A percentile compares a stretch with the other conserved stretches of the same genome.
Conservation (phyloP, 1,140 invertebrate genomes). For the Drosophila hydei region DNA sequence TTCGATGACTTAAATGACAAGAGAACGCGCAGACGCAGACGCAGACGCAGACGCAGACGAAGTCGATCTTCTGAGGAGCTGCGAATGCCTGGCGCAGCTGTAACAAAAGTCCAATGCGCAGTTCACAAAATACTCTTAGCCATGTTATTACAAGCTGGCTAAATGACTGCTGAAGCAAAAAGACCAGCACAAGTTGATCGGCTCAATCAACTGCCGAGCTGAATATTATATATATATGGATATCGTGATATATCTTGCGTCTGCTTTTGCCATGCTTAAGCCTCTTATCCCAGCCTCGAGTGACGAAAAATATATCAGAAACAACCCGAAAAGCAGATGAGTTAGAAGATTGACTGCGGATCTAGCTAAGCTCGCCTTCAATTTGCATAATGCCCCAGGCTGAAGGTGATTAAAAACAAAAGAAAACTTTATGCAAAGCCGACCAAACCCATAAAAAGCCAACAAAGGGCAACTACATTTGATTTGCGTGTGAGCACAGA, state of each 20-base stretch:
- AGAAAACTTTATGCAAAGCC: slow-evolving; percentile 8
- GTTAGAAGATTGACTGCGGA: slow-evolving; percentile 13
- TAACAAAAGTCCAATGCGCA: slow-evolving; percentile 11
- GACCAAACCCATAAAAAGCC: slow-evolving; percentile 35
- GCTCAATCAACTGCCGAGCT: slow-evolving; percentile 29
- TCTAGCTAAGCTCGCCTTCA: slow-evolving; percentile 10
- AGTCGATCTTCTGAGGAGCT: slow-evolving; percentile 2
- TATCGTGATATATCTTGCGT: too few species aligned
- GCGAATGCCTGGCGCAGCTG: slow-evolving; percentile 14
- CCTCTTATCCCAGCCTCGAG: too few species aligned
- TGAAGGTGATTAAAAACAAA: slow-evolving; percentile 9
- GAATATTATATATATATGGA: slow-evolving; percentile 10
- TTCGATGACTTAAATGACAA: slow-evolving; percentile 83
- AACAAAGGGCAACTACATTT: slow-evolving; percentile 32
- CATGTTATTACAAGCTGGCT: slow-evolving; percentile 77
- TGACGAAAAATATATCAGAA: not conserved
- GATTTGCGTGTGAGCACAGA: slow-evolving; percentile 79
- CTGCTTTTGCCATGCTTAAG: too few species aligned
- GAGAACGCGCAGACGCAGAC: slow-evolving; percentile 3
- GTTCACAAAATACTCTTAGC: slow-evolving; percentile 79
- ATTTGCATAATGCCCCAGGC: slow-evolving; percentile 65
- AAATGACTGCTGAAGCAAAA: slow-evolving; percentile 54
- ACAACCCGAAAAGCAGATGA: not conserved
- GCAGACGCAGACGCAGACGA: not conserved
- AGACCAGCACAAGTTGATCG: not conserved